Evolutionary conservation across 1,140 invertebrate genomes (phyloP), one percentile per base, ranked within the genome.

Genomic region (Mesaphorura yosii): DNA sequence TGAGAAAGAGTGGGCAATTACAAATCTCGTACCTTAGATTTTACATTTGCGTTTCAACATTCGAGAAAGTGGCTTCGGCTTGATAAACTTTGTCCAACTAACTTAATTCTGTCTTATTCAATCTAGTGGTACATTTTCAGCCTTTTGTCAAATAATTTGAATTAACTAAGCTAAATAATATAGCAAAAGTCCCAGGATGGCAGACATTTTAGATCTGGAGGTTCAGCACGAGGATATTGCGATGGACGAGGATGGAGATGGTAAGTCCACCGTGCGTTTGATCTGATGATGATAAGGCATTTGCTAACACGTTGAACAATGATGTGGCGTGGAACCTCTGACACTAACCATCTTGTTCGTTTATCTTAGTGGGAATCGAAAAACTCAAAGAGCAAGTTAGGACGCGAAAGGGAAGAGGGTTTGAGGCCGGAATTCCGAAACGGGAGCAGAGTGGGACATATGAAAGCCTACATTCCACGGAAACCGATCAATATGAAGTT

Each of bases 121-220:
- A n/a, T n/a, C n/a, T n/a, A n/a, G n/a, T n/a, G n/a, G n/a, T n/a
- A n/a, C n/a, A n/a, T n/a, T n/a, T n/a, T n/a, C n/a, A n/a, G n/a
- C n/a, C n/a, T n/a, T n/a, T n/a, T n/a, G n/a, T n/a, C n/a, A n/a
- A n/a, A n/a, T n/a, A n/a, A n/a, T n/a, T n/a, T n/a, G n/a, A n/a
- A n/a, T n/a, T n/a, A n/a, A n/a, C n/a, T n/a, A n/a, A n/a, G n/a
- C n/a, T n/a, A n/a, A n/a, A n/a, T n/a, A n/a, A n/a, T 37, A 12
- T 37, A 37, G 17, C 34, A 12, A 28, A 22, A 26, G 19, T 25
- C 22, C 23, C 22, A 44, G 17, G 26, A 62, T 62, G 60, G 56
- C 60, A 6, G 60, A 62, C 40, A 51, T 62, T 42, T 31, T 62
- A n/a, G 59, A 61, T 38, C 51, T 61, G 48, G 60, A 51, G 15